These are phyloP conservation scores for Drosophila meridiana DNA, from an alignment of 2,888 invertebrate species.

Conservation along the genomic window DNA sequence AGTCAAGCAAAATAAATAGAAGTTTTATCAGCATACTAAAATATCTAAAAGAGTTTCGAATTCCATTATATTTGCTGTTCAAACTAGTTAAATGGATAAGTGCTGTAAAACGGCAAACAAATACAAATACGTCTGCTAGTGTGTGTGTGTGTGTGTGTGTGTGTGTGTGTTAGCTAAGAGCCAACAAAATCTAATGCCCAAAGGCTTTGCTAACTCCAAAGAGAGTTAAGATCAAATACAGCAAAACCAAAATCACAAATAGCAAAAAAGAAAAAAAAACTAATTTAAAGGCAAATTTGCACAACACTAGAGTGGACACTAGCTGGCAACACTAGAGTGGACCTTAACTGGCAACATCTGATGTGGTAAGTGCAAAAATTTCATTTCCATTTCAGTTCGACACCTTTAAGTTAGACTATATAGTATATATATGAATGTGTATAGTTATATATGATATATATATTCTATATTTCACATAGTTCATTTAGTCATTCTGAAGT, in stretches of 20 bases:
- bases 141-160: not conserved
- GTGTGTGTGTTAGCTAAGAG: conserved; percentile 15
- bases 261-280: conserved; percentile 9
- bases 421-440: too few species aligned
- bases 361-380: conserved; percentile 38
- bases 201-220: not conserved
- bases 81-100: conserved; percentile 21
- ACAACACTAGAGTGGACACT: conserved; percentile 15
- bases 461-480: too few species aligned
- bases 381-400: not conserved
- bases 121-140: conserved; percentile 20
- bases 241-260: not conserved
- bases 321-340: conserved; percentile 2
- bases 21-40: not conserved
- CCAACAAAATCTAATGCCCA: conserved; percentile 36
- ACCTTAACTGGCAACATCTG: not conserved
- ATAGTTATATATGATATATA: too few species aligned
- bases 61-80: not conserved
- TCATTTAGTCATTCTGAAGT: not conserved
- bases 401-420: not conserved
- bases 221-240: conserved; percentile 12
- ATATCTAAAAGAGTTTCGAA: not conserved
- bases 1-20: not conserved
- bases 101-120: conserved; percentile 23
- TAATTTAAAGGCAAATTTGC: conserved; percentile 29